Evolutionary conservation across 2,888 invertebrate genomes (phyloP).

Genomic region (Lithophane socia): DNA sequence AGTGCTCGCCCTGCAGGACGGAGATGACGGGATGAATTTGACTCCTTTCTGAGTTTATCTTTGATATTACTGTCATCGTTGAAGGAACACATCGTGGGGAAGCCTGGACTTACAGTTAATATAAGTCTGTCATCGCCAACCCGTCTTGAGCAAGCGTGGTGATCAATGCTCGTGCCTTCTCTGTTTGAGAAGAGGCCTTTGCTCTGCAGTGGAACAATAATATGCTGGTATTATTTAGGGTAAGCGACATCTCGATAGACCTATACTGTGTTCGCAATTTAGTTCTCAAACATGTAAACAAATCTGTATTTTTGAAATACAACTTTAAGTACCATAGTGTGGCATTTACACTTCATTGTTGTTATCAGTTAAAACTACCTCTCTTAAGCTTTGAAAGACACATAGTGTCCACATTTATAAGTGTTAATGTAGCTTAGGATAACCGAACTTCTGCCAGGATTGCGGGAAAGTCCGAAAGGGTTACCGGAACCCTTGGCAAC

Average conservation of each 20-base stretch:
- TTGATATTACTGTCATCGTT: background rate
- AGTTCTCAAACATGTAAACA: background rate
- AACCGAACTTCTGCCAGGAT: background rate
- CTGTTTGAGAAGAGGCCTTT: background rate
- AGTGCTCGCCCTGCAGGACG: too few relatives aligned
- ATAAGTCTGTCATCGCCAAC: constrained; percentile 4
- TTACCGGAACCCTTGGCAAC: too few relatives aligned
- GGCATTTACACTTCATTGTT: background rate
- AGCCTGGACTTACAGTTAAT: constrained; percentile 17
- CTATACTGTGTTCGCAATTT: background rate
- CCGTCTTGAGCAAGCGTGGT: background rate
- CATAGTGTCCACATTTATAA: too few relatives aligned
- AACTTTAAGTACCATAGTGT: background rate
- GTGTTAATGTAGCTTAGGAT: background rate
- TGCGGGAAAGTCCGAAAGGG: too few relatives aligned
- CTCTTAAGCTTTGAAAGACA: background rate
- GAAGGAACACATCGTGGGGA: background rate
- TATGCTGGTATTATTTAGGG: background rate
- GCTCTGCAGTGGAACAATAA: background rate
- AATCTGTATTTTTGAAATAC: too few relatives aligned
- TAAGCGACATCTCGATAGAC: background rate
- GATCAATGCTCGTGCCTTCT: background rate
- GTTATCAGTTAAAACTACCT: background rate
- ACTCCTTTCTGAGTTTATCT: too few relatives aligned
- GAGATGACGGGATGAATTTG: too few relatives aligned